Percentiles rank a stretch among this genome's conserved stretches.
Evolutionary conservation across 1,140 invertebrate species (phyloP).

Genomic region (Homarus americanus): DNA sequence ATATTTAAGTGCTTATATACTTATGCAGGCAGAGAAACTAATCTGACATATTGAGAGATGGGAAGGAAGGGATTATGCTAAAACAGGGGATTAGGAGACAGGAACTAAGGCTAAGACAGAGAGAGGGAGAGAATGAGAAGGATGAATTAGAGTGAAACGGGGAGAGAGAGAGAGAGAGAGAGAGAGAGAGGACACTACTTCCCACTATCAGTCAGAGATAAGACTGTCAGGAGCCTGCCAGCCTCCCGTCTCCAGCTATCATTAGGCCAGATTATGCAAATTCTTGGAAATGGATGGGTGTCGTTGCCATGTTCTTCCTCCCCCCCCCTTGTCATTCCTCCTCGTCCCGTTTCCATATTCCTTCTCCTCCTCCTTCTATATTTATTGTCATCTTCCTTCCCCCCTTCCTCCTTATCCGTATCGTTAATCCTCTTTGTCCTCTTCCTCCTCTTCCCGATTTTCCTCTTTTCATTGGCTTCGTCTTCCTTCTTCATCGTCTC

Average conservation of each 20-base stretch:
- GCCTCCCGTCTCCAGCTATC: constrained; percentile 24
- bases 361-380: background rate
- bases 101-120: background rate
- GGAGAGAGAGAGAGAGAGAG: constrained; percentile 23
- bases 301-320: constrained; percentile 1
- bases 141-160: background rate
- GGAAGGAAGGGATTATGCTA: background rate
- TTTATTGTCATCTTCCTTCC: background rate
- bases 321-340: background rate
- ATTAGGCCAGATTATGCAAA: constrained; percentile 60
- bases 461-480: background rate
- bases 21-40: no score
- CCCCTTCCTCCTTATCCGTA: background rate
- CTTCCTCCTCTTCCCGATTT: background rate
- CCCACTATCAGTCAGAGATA: constrained; percentile 28
- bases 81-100: background rate
- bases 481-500: background rate
- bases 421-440: background rate
- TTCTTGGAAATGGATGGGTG: constrained; percentile 42
- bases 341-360: background rate
- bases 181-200: constrained; percentile 3
- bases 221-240: background rate
- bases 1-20: no score
- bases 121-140: background rate
- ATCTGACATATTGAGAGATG: background rate